phyloP scores from a whole-genome alignment of 2,888 invertebrate genomes.

The Rhopalosiphum nymphaeae region DNA sequence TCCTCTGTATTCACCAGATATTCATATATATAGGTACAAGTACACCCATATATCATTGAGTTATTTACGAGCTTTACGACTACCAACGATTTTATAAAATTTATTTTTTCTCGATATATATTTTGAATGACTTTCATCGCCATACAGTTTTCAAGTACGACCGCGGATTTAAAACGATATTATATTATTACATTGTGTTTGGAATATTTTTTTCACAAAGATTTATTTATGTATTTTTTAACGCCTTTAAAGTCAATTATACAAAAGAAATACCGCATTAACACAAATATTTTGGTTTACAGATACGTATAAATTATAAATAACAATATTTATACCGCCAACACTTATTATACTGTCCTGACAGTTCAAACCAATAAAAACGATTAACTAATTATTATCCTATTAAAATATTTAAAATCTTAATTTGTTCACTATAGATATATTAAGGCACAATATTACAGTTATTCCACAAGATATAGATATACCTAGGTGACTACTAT shows the following conservation, averaged over 20 bases:
- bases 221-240: not conserved
- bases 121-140: not conserved
- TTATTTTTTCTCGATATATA: conserved; percentile 1
- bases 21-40: not conserved
- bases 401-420: not conserved
- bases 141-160: not conserved
- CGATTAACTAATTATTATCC: not conserved
- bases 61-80: conserved; percentile 39
- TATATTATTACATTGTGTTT: not conserved
- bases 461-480: not conserved
- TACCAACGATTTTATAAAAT: not conserved
- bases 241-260: conserved; percentile 14
- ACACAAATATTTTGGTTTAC: not conserved
- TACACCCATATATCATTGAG: not conserved
- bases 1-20: not conserved
- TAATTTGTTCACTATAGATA: not conserved
- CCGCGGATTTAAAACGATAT: not conserved
- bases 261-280: not conserved
- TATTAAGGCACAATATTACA: not conserved
- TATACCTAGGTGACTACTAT: not conserved
- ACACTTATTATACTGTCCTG: too few species aligned
- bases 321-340: not conserved
- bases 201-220: not conserved
- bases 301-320: too few species aligned
- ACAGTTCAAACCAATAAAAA: not conserved